These are phyloP conservation scores for Dicentrarchus labrax DNA, from an alignment of 2,113 vertebrate genomes.

Conservation along the genomic window DNA sequence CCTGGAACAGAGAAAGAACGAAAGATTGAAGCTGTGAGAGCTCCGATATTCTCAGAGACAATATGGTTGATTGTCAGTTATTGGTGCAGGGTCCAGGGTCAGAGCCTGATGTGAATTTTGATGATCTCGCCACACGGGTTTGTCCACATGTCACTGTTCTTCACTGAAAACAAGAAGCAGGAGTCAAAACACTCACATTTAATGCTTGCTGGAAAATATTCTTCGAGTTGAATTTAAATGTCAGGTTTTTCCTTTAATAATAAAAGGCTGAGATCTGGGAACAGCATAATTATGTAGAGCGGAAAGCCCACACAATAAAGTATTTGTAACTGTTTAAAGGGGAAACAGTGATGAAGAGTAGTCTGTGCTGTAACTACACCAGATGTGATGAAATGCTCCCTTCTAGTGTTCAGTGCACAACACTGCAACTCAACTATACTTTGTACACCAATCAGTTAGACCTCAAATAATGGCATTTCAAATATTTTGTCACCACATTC, in stretches of 20 bases:
- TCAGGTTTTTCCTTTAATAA: neutral
- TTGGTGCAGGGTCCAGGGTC: conserved; percentile 1
- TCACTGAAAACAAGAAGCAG: neutral
- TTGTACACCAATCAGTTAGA: neutral
- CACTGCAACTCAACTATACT: conserved; percentile 36
- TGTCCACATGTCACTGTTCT: neutral
- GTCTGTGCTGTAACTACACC: neutral
- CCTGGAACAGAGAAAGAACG: neutral
- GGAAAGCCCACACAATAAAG: neutral
- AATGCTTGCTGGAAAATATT: neutral
- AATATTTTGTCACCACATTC: neutral
- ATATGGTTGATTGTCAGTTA: too few relatives aligned
- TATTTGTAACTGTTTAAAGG: neutral
- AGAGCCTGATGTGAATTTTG: conserved; percentile 10
- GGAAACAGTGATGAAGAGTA: neutral
- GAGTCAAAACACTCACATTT: neutral
- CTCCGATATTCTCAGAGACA: too few relatives aligned
- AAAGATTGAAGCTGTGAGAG: neutral
- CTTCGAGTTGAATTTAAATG: neutral
- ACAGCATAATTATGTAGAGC: neutral
- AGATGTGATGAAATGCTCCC: conserved; percentile 60
- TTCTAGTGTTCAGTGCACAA: conserved; percentile 49
- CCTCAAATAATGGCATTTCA: neutral
- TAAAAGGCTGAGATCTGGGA: neutral
- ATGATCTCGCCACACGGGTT: neutral